phyloP scores from a whole-genome alignment of 23 tunicate species.

The Styela clava region DNA sequence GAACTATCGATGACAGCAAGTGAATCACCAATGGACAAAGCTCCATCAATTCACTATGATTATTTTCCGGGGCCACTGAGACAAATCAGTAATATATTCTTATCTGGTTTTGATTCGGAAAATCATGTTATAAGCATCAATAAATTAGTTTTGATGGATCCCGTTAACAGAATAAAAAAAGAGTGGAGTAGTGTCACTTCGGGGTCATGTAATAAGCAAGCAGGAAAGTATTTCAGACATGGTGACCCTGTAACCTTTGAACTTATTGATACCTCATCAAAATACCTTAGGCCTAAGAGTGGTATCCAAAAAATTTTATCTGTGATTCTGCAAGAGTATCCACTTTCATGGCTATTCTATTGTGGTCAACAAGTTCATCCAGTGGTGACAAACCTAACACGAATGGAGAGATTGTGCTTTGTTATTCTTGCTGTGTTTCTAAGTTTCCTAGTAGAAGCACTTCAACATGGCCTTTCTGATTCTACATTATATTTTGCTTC shows the following conservation, averaged over 20 bases:
- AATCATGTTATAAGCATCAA: constrained; percentile 5
- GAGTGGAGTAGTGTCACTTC: not conserved
- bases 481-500: constrained; percentile 21
- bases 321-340: not conserved
- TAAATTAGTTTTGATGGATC: constrained; percentile 29
- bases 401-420: constrained; percentile 32
- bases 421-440: constrained; percentile 15
- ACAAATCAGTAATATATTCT: not conserved
- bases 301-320: not conserved
- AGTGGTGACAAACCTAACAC: constrained; percentile 24
- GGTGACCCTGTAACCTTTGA: constrained; percentile 20
- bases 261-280: not conserved
- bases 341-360: constrained; percentile 24
- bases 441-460: constrained; percentile 21
- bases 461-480: constrained; percentile 36
- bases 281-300: not conserved
- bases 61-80: not conserved
- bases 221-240: constrained; percentile 33
- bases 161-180: constrained; percentile 31
- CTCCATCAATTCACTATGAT: not conserved
- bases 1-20: not conserved
- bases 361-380: not conserved
- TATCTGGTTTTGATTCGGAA: not conserved
- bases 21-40: not conserved
- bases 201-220: not conserved